These are phyloP conservation scores for Gallinago paraguaiae DNA, from an alignment of 2,113 vertebrate genomes.

Conservation along the genomic window DNA sequence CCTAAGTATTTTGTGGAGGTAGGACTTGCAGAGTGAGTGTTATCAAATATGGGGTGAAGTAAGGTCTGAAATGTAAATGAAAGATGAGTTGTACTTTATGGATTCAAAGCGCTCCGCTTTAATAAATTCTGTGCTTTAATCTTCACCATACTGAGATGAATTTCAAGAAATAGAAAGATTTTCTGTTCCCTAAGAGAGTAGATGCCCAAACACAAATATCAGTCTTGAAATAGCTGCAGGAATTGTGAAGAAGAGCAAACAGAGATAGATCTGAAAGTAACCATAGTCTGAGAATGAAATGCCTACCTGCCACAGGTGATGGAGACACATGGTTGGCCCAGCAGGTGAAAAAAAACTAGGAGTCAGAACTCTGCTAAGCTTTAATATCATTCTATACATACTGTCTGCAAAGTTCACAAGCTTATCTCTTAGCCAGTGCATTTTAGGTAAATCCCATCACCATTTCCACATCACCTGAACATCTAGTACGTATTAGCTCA, in stretches of 20 bases:
- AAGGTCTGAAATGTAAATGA: slow-evolving; percentile 7
- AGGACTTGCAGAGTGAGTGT: neutral
- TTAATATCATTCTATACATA: neutral
- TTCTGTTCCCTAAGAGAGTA: neutral
- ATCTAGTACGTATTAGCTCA: neutral
- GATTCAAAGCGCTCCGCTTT: neutral
- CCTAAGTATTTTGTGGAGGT: neutral
- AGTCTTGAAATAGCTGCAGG: neutral
- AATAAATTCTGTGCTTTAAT: neutral
- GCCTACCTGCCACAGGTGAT: neutral
- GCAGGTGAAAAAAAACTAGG: neutral
- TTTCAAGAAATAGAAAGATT: neutral
- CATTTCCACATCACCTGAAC: neutral
- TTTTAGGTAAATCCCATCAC: neutral
- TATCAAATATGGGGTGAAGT: neutral
- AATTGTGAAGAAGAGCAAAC: neutral
- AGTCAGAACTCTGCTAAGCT: neutral
- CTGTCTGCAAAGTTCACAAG: neutral
- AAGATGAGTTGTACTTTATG: neutral
- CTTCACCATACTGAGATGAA: neutral
- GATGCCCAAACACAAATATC: neutral
- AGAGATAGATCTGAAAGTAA: neutral
- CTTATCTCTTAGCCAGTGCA: neutral
- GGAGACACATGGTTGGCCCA: neutral
- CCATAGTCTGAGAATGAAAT: neutral